Evolutionary conservation across 2,888 invertebrate species (phyloP), one percentile per base, ranked within the genome.

Genomic region (Drosophila bunnanda): DNA sequence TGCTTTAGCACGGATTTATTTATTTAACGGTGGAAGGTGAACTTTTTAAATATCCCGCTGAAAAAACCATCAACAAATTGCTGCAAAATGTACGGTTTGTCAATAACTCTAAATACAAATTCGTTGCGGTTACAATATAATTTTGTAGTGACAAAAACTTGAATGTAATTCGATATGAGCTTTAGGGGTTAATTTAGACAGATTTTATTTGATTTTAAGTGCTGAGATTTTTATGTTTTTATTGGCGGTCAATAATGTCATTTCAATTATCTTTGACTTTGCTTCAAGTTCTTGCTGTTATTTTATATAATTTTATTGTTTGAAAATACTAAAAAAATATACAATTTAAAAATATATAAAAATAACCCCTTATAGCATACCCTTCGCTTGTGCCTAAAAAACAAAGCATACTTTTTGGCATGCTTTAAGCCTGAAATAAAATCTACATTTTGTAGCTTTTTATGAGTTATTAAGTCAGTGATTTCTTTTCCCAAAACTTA

Each of bases 1-100:
- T 56, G 50, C 53, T 39, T 52, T 62, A 20, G 34, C 73, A 53
- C 22, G 22, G 62, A 71, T 72, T 71, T 71, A 72, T 72, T 72
- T 54, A 56, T 55, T 72, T 55, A 55, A 56, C 34, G 17, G 28
- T 62, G 36, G 10, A 52, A 39, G 39, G 38, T 32, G 50, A 50
- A 25, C 25, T 41, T n/a, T 10, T 10, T 5, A 22, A 32, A 53
- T 60, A 25, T 48, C 39, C 34, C 4, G 10, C 12, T 15, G 25
- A 55, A 72, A 62, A 44, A 61, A 22, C 30, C 32, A 41, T 48
- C 28, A 71, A 71, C 71, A 71, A 71, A 71, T 71, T 56, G 62
- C 48, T 50, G 69, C 70, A 36, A 71, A 72, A 55, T 28, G 61
- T 38, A 50, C 43, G 28, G 61, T 32, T 36, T 43, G 59, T 71